These are phyloP conservation scores for Sarotherodon lohbergeri DNA, from an alignment of 2,113 vertebrate genomes.

Conservation along the genomic window DNA sequence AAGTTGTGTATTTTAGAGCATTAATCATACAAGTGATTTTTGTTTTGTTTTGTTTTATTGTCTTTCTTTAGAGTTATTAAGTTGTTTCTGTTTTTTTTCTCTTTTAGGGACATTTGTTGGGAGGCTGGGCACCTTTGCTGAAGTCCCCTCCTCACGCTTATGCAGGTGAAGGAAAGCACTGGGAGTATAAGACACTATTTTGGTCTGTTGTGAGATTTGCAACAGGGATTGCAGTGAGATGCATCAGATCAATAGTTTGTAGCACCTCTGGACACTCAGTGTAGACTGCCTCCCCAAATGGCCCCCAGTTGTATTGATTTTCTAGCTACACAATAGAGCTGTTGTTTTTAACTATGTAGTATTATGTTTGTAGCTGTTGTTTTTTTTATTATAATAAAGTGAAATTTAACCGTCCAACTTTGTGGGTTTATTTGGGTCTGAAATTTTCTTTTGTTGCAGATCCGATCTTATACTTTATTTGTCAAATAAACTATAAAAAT, in stretches of 20 bases:
- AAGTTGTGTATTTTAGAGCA: neutral
- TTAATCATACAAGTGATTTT: neutral
- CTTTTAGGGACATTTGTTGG: neutral
- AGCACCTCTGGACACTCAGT: neutral
- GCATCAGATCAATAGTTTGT: neutral
- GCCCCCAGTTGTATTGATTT: neutral
- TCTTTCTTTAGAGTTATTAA: neutral
- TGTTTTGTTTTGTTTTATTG: neutral
- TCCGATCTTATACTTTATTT: neutral
- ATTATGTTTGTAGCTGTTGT: fast-evolving
- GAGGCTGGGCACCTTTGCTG: neutral
- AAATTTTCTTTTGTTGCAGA: neutral
- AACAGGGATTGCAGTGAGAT: neutral
- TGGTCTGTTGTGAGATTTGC: neutral
- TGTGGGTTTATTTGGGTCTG: neutral
- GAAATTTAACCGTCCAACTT: neutral
- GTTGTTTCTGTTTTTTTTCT: neutral
- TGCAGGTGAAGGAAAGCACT: neutral
- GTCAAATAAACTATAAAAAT: neutral
- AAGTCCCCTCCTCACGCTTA: neutral
- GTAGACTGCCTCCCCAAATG: neutral
- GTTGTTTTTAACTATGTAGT: neutral
- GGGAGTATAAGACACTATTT: neutral
- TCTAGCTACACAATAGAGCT: neutral
- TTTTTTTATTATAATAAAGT: neutral